Evolutionary conservation across 2,888 invertebrate species (phyloP).

Genomic region (Lycophotia porphyrea): DNA sequence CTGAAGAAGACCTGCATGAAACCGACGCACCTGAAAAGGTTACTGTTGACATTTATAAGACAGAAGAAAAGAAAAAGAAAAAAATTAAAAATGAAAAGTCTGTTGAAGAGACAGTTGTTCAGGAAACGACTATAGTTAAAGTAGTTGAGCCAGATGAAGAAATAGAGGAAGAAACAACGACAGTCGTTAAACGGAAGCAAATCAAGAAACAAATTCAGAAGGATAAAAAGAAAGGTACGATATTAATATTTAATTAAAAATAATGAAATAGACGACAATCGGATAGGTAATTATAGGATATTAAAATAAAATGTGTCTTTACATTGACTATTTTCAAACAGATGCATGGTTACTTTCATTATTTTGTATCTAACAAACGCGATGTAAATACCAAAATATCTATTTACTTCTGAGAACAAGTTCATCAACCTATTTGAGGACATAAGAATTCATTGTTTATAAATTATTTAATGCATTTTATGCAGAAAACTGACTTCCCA

Average conservation of each 20-base stretch:
- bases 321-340: conserved; percentile 67
- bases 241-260: neutral
- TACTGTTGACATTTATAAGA: conserved; percentile 30
- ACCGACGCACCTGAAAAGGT: conserved; percentile 17
- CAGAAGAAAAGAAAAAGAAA: conserved; percentile 43
- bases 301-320: conserved; percentile 19
- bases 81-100: conserved; percentile 68
- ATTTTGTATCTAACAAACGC: conserved; percentile 53
- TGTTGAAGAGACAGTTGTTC: conserved; percentile 54
- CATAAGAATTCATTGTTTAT: conserved; percentile 34
- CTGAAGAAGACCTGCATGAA: conserved; percentile 20
- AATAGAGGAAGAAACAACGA: conserved; percentile 58
- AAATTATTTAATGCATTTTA: neutral
- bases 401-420: conserved; percentile 10
- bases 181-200: conserved; percentile 57
- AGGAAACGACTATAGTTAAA: conserved; percentile 43
- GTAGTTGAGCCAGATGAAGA: conserved; percentile 65
- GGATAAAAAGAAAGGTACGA: conserved; percentile 73
- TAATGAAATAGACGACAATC: neutral
- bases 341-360: conserved; percentile 82
- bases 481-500: neutral
- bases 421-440: conserved; percentile 8
- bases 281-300: conserved; percentile 8
- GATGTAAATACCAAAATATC: conserved; percentile 52
- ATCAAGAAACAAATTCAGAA: conserved; percentile 72